phyloP scores from a whole-genome alignment of 2,797 vertebrate genomes.

The Semaprochilodus insignis region DNA sequence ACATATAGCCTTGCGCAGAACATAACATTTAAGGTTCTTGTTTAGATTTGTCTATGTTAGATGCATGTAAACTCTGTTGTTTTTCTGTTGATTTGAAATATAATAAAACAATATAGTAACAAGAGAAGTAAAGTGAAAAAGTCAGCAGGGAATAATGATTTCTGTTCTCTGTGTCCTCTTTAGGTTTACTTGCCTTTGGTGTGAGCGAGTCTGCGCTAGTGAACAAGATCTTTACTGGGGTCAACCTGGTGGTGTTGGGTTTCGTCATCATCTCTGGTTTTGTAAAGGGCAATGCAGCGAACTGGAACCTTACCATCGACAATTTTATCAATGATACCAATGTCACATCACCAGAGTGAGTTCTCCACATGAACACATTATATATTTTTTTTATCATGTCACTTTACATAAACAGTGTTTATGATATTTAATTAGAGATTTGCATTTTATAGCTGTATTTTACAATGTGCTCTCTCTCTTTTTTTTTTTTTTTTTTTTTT shows the following conservation, averaged over 20 bases:
- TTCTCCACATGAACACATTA: neutral
- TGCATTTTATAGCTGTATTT: neutral
- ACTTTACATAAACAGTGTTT: neutral
- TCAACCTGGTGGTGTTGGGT: slow-evolving; percentile 91
- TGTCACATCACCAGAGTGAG: slow-evolving; percentile 42
- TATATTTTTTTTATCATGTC: neutral
- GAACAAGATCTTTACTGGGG: slow-evolving; percentile 93
- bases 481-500: no score
- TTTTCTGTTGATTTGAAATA: no score
- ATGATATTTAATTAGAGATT: neutral
- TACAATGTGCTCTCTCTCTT: neutral
- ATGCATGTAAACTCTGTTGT: no score
- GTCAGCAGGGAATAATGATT: neutral
- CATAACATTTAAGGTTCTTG: no score
- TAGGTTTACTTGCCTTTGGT: slow-evolving; percentile 90
- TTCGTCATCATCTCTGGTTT: slow-evolving; percentile 93
- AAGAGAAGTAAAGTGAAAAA: neutral
- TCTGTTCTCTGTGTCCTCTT: neutral
- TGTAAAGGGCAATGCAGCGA: slow-evolving; percentile 86
- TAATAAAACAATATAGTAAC: no score
- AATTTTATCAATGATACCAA: slow-evolving; percentile 67
- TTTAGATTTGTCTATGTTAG: no score
- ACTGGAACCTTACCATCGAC: slow-evolving; percentile 85
- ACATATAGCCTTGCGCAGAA: neutral
- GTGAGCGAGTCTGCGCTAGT: slow-evolving; percentile 94